Evolutionary conservation across 1,140 invertebrate species (phyloP).

Genomic region (Lanistes nyassanus): DNA sequence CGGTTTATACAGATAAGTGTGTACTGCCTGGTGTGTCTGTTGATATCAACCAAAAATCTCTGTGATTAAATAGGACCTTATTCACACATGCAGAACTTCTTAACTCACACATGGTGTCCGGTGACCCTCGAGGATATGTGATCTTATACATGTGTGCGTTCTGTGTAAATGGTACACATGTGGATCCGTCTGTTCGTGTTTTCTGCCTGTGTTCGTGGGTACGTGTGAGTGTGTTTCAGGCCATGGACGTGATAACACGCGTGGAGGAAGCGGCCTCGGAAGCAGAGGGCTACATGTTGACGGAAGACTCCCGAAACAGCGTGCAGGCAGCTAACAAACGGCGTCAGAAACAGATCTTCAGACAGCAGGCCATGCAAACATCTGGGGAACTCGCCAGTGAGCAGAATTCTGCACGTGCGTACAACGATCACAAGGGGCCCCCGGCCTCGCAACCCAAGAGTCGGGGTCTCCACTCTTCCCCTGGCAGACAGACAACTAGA

Average conservation of each 20-base stretch:
- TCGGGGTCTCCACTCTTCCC: too few species aligned
- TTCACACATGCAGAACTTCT: background rate
- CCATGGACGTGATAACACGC: background rate
- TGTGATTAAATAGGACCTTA: background rate
- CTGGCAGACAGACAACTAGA: too few species aligned
- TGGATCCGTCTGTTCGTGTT: background rate
- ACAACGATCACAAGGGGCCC: too few species aligned
- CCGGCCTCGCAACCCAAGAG: too few species aligned
- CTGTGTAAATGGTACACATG: background rate
- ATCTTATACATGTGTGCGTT: background rate
- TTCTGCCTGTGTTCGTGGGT: background rate
- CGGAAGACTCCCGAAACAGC: background rate
- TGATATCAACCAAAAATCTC: too few species aligned
- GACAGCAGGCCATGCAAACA: background rate
- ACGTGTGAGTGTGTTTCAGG: background rate
- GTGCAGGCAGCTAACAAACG: conserved; percentile 6
- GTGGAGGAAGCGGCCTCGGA: background rate
- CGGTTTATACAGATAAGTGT: background rate
- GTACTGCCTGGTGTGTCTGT: too few species aligned
- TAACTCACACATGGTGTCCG: too few species aligned
- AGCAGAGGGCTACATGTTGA: background rate
- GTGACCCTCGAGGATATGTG: background rate
- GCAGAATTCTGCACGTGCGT: too few species aligned
- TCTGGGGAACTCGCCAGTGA: too few species aligned
- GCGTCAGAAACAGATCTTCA: conserved; percentile 21